Conservation (phyloP, 2,797 vertebrate genomes). For the Scomberomorus guttatus region DNA sequence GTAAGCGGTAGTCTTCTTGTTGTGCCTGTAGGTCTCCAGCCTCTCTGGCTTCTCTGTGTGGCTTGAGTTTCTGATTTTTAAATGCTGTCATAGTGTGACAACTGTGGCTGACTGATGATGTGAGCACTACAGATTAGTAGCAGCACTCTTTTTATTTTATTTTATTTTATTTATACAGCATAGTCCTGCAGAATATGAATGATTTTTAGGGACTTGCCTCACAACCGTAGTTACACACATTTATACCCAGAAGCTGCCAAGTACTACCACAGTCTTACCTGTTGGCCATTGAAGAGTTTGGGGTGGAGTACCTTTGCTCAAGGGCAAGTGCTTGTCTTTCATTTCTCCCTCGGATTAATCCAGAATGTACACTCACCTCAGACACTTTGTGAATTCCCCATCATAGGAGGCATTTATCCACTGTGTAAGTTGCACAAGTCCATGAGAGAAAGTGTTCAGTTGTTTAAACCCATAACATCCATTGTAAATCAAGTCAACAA, state of each 20-base stretch:
- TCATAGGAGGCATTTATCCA: neutral
- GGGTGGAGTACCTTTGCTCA: neutral
- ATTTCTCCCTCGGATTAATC: constrained; percentile 4
- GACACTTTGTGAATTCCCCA: neutral
- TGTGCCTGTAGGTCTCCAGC: constrained; percentile 4
- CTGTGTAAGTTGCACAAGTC: neutral
- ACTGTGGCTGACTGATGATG: constrained; percentile 3
- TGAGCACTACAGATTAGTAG: neutral
- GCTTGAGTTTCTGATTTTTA: constrained; percentile 25
- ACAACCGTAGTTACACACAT: constrained; percentile 5
- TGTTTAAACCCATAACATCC: constrained; percentile 40
- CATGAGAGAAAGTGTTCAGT: constrained; percentile 20
- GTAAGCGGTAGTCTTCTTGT: constrained; percentile 26
- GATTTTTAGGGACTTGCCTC: neutral
- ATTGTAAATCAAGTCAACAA: constrained; percentile 52
- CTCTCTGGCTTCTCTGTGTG: constrained; percentile 13
- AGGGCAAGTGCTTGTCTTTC: neutral
- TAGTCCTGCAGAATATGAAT: neutral
- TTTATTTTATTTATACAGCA: neutral
- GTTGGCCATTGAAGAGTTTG: neutral
- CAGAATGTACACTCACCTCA: neutral
- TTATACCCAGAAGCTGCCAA: neutral
- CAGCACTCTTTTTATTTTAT: neutral
- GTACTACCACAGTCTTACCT: neutral
- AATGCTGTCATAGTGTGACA: neutral